Evolutionary conservation across 1,140 invertebrate genomes (phyloP), one percentile per base, ranked within the genome.

Genomic region (Drosophila sturtevanti): DNA sequence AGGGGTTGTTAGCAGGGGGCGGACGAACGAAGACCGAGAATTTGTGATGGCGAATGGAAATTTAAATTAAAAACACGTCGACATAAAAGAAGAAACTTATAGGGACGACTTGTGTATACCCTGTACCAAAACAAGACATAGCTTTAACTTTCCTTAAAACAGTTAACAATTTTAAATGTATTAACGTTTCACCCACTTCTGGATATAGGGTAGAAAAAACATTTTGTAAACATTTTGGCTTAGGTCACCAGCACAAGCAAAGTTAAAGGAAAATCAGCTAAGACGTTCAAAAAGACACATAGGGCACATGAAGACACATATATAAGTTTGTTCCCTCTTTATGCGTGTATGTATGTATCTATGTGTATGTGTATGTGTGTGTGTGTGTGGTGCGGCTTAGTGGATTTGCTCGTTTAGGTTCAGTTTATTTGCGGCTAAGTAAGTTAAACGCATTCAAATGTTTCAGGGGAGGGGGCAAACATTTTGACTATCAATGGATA

Each of bases 31-130:
- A 31, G 27, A 48, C 41, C 41, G 41, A 48, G 41, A 48, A 48
- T 48, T 48, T 48, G 41, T 48, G 41, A 62, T 21, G 63, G 24
- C 18, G 21, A 14, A 65, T 72, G 63, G 48, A 69, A 79, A 82
- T 86, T 86, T 79, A 87, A 86, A 86, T 86, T 86, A 86, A 87
- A 87, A 86, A 87, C 79, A 86, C 82, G 75, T 87, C 70, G 67
- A 75, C 79, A 86, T 73, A 9, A 22, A 10, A n/a, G n/a, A 58
- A 34, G 66, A 18, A 54, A 31, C 27, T 31, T 31, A 6, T 31
- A 4, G 27, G 27, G 6, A 4, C 27, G 27, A 31, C 27, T 31
- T 31, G 6, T 31, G 2, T 31, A 31, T 31, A 31, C 27, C 27
- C 27, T 31, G 3, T 31, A 31, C 3, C 3, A 1, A 1, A 0